These are phyloP conservation scores for Pseudomyrmex pallidus DNA, from an alignment of 1,140 invertebrate genomes.

Conservation along the genomic window DNA sequence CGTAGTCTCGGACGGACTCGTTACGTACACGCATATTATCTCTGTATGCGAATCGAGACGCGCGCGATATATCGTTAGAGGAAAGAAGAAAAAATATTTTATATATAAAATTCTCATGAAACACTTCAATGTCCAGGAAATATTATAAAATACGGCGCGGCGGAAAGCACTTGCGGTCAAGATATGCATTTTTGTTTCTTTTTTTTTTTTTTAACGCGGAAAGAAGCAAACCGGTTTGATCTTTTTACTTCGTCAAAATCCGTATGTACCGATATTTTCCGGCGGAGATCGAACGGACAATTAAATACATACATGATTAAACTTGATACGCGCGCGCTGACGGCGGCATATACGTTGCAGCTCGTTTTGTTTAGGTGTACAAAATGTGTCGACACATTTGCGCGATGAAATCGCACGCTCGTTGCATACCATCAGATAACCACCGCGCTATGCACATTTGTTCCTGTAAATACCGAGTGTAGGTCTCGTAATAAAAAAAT, in stretches of 20 bases:
- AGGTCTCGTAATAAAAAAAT: conserved; percentile 2
- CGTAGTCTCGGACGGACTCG: not conserved
- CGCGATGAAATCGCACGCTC: conserved; percentile 17
- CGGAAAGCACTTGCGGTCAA: not conserved
- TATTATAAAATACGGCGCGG: conserved; percentile 11
- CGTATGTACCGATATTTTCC: conserved; percentile 10
- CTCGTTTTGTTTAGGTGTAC: conserved; percentile 7
- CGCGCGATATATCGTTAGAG: not conserved
- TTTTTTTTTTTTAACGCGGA: not conserved
- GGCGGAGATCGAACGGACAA: conserved; percentile 13
- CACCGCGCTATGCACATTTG: not conserved
- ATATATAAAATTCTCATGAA: conserved; percentile 26
- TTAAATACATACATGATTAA: conserved; percentile 25
- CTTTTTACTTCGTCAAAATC: not conserved
- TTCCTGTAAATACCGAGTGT: conserved; percentile 20
- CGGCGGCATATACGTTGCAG: not conserved
- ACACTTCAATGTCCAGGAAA: not conserved
- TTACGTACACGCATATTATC: conserved; percentile 13
- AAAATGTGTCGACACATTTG: not conserved
- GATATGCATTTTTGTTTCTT: not conserved
- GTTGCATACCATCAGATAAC: conserved; percentile 14
- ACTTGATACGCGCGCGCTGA: not conserved
- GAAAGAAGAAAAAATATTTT: not conserved
- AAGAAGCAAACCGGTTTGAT: conserved; percentile 32
- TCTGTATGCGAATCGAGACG: conserved; percentile 29